Base-by-base conservation (phyloP, 1,140 invertebrate species). In the Drosophila triauraria region DNA sequence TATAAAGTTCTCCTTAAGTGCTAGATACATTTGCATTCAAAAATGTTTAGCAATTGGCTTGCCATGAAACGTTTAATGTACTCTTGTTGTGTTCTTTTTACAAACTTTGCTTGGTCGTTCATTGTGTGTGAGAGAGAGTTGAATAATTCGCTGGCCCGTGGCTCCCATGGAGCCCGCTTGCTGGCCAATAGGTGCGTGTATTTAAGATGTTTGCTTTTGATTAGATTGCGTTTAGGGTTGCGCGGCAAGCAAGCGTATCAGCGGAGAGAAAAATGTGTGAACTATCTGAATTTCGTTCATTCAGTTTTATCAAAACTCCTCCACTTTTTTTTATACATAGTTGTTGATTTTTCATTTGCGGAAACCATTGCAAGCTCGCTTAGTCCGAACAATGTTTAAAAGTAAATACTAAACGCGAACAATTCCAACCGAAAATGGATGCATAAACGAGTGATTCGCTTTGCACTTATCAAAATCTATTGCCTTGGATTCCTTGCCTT, bases 331-430 rank as follows among this genome's bases (percentile, higher is more conserved):
- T 80, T 83, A 67, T 75, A 75, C 60, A 77, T 67, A 68, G 51
- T 70, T 81, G 38, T 72, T 43, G 51, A 44, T 65, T 78, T 78
- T 84, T 80, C 6, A 42, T 81, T 81, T 65, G 78, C 68, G 58
- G 85, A 90, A 90, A 90, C 85, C 85, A 91, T 90, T 91, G 75
- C 86, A 90, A 90, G 85, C 85, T 90, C 85, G 75, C 86, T 85
- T 91, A 51, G 76, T 72, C 64, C 75, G 57, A 54, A 53, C 72
- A 82, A 51, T 56, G 20, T 30, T 60, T 15, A 23, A 63, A 61
- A 59, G 40, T 44, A 23, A 44, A 58, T 61, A 57, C 20, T 20
- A 60, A 60, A 10, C 46, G 42, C 50, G n/a, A 67, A 76, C 61
- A 46, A 54, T 76, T 76, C 38, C n/a, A 53, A 58, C 38, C 60